phyloP scores from a whole-genome alignment of 1,140 invertebrate genomes.

The Manduca sexta region DNA sequence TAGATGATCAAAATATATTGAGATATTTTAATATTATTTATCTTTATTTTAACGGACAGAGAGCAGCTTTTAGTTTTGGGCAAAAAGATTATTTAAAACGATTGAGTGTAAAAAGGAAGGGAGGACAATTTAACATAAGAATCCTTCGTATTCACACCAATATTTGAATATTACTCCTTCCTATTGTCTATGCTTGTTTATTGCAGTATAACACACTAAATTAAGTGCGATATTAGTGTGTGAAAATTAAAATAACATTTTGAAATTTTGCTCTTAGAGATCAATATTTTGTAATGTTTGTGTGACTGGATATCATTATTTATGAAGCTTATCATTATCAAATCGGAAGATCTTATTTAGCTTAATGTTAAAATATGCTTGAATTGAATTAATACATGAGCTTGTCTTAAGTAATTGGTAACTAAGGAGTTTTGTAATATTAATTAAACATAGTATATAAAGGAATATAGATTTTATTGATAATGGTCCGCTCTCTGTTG shows the following conservation, averaged over 20 bases:
- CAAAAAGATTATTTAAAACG: too few relatives aligned
- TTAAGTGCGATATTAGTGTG: too few relatives aligned
- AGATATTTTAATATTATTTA: slow-evolving; percentile 1
- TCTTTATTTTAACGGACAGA: slow-evolving; percentile 17
- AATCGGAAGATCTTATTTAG: slow-evolving; percentile 6
- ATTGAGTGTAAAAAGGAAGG: too few relatives aligned
- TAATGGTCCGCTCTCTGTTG: slow-evolving; percentile 12
- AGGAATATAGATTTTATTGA: slow-evolving; percentile 11
- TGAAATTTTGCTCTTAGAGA: too few relatives aligned
- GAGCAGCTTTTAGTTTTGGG: slow-evolving; percentile 24
- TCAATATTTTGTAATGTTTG: too few relatives aligned
- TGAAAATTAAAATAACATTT: too few relatives aligned
- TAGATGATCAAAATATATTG: slow-evolving; percentile 37
- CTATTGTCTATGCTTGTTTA: too few relatives aligned
- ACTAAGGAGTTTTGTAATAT: background rate
- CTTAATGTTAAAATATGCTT: slow-evolving; percentile 1
- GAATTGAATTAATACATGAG: slow-evolving; percentile 9
- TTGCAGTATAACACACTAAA: too few relatives aligned
- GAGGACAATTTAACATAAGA: too few relatives aligned
- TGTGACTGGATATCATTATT: too few relatives aligned
- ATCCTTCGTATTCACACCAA: too few relatives aligned
- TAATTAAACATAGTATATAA: slow-evolving; percentile 4
- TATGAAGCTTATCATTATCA: slow-evolving; percentile 2
- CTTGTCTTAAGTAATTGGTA: slow-evolving; percentile 12
- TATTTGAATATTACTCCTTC: too few relatives aligned